Base-by-base conservation (phyloP, 2,797 vertebrate species). In the Hydrocynus forskahlii region DNA sequence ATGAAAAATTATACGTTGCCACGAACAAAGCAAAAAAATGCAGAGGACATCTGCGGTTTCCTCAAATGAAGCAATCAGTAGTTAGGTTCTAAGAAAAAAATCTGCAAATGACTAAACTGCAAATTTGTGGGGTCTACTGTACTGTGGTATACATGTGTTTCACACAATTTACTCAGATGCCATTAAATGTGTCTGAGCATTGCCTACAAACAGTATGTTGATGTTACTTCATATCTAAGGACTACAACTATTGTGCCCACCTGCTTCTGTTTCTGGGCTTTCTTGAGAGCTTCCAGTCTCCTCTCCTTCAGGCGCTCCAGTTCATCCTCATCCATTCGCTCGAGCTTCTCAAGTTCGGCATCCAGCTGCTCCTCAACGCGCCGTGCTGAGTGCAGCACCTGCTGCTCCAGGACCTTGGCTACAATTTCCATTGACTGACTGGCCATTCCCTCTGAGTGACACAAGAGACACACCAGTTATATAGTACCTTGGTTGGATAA, bases 261-360 rank as follows among this genome's bases (percentile, higher is more conserved):
- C 94, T 99, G 97, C 94, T 99, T 99, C 91, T 99, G 97, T 91
- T 98, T 97, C 84, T 99, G 98, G 6, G 95, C 92, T 91, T 97
- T 99, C 87, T 95, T 98, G n/a, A 99, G 92, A 0, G 97, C 95
- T 77, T 97, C 96, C 23, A 99, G 90, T 40, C 98, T 94, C 87
- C 91, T 97, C 89, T 97, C 96, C 88, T 96, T 97, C 84, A 99
- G 93, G 74, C 83, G 90, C 68, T 99, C 97, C 84, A 99, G 87
- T 63, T 99, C 97, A 76, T 99, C 97, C 81, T 97, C 97, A 81
- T 97, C 97, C 92, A 98, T 92, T 64, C 95, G 94, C 48, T 96
- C 97, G 73, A 98, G 84, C 89, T 98, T 96, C 75, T 93, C 93
- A 81, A 99, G 72, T 90, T 98, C 93, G 9, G 96, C 91, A 88